Percentiles rank a stretch among this genome's conserved stretches.
These are phyloP conservation scores for Rapana venosa DNA, from an alignment of 2,888 invertebrate genomes.

Conservation along the genomic window DNA sequence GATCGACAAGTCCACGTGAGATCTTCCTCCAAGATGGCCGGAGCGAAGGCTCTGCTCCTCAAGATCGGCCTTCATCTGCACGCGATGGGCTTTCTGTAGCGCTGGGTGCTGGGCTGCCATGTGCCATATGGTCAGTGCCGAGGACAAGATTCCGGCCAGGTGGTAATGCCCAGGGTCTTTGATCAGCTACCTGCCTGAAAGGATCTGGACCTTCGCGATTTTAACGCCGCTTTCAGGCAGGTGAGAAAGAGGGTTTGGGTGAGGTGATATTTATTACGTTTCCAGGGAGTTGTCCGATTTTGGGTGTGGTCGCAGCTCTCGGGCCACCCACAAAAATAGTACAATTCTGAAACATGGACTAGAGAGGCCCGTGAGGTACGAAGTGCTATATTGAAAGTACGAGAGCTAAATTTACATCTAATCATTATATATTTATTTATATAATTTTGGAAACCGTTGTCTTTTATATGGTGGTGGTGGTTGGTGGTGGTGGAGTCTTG, in stretches of 20 bases:
- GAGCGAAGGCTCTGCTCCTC: not conserved
- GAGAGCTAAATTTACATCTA: too few relatives aligned
- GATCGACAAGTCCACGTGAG: not conserved
- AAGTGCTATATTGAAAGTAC: too few relatives aligned
- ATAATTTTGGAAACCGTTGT: too few relatives aligned
- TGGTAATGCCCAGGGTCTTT: not conserved
- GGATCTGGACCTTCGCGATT: not conserved
- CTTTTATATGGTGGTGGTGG: too few relatives aligned
- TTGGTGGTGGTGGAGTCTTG: too few relatives aligned
- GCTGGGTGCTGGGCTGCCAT: not conserved
- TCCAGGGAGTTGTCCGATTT: too few relatives aligned
- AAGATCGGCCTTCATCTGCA: not conserved
- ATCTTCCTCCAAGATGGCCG: not conserved
- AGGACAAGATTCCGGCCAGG: slow-evolving; percentile 8
- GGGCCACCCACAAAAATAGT: too few relatives aligned
- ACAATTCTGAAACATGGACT: too few relatives aligned
- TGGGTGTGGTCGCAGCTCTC: too few relatives aligned
- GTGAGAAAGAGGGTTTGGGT: not conserved
- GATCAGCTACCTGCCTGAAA: not conserved
- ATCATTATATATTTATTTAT: too few relatives aligned
- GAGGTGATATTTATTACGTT: too few relatives aligned
- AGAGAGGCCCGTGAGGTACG: too few relatives aligned
- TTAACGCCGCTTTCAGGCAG: not conserved
- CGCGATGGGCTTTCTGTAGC: not conserved
- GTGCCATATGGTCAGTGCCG: slow-evolving; percentile 1